Evolutionary conservation across 2,888 invertebrate genomes (phyloP).

Genomic region (Hydropsyche betteni): DNA sequence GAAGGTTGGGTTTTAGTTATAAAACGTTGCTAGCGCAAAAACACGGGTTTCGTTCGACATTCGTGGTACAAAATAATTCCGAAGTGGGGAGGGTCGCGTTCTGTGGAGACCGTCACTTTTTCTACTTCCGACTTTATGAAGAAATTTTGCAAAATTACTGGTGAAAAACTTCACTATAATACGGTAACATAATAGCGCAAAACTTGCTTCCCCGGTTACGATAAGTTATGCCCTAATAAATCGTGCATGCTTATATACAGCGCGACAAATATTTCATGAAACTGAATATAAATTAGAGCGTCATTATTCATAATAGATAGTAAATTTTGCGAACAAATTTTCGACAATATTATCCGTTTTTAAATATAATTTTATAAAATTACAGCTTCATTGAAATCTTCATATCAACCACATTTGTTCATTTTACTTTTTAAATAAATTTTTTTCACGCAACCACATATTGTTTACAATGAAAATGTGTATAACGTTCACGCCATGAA

Average conservation of each 20-base stretch:
- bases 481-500: too few relatives aligned
- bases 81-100: too few relatives aligned
- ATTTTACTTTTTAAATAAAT: too few relatives aligned
- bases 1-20: too few relatives aligned
- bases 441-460: too few relatives aligned
- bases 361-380: too few relatives aligned
- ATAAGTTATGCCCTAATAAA: not conserved
- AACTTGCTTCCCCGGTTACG: not conserved
- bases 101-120: not conserved
- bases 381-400: too few relatives aligned
- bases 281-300: not conserved
- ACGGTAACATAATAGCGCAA: not conserved
- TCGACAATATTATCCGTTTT: too few relatives aligned
- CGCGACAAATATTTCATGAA: not conserved
- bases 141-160: constrained; percentile 27
- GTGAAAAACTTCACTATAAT: not conserved
- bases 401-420: too few relatives aligned
- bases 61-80: constrained; percentile 20
- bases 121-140: constrained; percentile 11
- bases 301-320: constrained; percentile 1
- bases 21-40: too few relatives aligned
- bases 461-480: too few relatives aligned
- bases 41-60: not conserved
- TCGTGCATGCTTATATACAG: too few relatives aligned
- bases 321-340: not conserved